These are phyloP conservation scores for Eupithecia subfuscata DNA, from an alignment of 2,888 invertebrate genomes.

Conservation along the genomic window DNA sequence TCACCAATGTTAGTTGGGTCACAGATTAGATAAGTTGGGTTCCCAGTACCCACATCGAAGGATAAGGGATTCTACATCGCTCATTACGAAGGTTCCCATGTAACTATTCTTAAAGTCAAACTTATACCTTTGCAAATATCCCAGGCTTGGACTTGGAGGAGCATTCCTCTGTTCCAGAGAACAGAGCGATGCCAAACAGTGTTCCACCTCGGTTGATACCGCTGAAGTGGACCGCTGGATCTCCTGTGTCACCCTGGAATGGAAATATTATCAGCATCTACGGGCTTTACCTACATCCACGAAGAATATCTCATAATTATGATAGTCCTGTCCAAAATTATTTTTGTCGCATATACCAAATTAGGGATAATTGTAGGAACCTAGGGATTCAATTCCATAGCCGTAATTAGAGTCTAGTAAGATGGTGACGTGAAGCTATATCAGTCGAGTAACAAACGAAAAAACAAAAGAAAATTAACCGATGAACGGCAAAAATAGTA, in stretches of 20 bases:
- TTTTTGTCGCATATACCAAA: no score
- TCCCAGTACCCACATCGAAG: not conserved
- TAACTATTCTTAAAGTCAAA: not conserved
- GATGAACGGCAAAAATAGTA: no score
- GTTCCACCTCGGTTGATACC: slow-evolving; percentile 73
- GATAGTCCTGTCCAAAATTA: no score
- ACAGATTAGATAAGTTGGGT: no score
- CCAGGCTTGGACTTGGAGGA: slow-evolving; percentile 77
- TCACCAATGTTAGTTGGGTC: not conserved
- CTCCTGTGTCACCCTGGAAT: slow-evolving; percentile 75
- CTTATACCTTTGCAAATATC: slow-evolving; percentile 74
- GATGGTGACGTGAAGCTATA: no score
- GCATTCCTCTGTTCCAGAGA: slow-evolving; percentile 79
- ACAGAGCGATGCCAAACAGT: slow-evolving; percentile 72
- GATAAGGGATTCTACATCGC: no score
- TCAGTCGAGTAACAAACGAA: no score
- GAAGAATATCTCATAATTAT: not conserved
- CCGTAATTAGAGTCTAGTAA: no score
- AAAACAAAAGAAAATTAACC: no score
- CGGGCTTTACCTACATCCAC: not conserved
- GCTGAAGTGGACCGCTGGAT: slow-evolving; percentile 77
- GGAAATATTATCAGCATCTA: not conserved
- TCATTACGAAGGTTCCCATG: not conserved
- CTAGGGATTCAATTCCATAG: no score
- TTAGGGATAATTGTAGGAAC: no score